Base-by-base conservation (phyloP, 2,888 invertebrate species). In the Clunio marinus region DNA sequence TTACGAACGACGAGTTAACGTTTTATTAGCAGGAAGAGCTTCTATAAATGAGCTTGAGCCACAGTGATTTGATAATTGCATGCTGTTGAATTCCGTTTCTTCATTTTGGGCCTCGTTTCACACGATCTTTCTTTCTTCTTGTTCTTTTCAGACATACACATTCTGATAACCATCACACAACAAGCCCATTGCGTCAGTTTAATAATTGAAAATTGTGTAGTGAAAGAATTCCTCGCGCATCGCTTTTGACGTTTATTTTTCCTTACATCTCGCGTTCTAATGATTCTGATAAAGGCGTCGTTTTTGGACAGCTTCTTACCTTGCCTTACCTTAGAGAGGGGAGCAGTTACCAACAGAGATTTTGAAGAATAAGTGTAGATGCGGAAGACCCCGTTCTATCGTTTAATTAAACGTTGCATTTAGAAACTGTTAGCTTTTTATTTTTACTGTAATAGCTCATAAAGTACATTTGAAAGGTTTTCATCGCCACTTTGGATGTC, bases 11-110 rank as follows among this genome's bases (percentile, higher is more conserved):
- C 41, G n/a, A 41, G 41, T 41, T 41, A 41, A 41, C 41, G 17
- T 59, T 59, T 59, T 59, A 59, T 59, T 59, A 17, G 59, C 59
- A 59, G 59, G 59, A 59, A 59, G 59, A 59, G 59, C 59, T 28
- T 59, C 59, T 25, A 27, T 41, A 41, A 41, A 41, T 41, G 41
- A 41, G 41, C 15, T 41, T 10, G 41, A 41, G 41, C n/a, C 41
- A 15, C 35, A 59, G 17, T 59, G 59, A 59, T 59, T 59, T 59
- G 59, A 59, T 59, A 59, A 59, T 59, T 59, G 59, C 59, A 32
- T 32, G 59, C 35, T 32, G 59, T 59, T 59, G 59, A 28, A 28
- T 32, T 59, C 35, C 41, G 41, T 41, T 41, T 41, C 15, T 41
- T 41, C 41, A n/a, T 10, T 15, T 41, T 10, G 10, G 15, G 41